A percentile compares a stretch with the other conserved stretches of the same genome.
Conservation (phyloP, 2,888 invertebrate genomes). For the Octonoba sinensis region DNA sequence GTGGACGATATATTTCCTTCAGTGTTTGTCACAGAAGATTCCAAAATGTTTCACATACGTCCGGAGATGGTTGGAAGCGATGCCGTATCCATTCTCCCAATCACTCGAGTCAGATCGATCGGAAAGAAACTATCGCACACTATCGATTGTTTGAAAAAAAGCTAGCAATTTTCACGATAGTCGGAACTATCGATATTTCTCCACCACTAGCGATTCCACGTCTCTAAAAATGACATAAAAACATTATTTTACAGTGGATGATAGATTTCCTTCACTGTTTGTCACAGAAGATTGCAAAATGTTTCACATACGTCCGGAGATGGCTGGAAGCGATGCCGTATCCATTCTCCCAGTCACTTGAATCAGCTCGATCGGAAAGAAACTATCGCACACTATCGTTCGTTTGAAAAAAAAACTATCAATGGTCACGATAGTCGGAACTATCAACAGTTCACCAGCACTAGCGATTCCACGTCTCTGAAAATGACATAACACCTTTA, state of each 20-base stretch:
- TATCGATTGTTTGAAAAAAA: too few relatives aligned
- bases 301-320: conserved; percentile 13
- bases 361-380: conserved; percentile 7
- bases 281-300: conserved; percentile 25
- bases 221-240: too few relatives aligned
- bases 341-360: background rate
- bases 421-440: too few relatives aligned
- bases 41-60: conserved; percentile 13
- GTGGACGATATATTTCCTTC: conserved; percentile 7
- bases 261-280: background rate
- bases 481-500: too few relatives aligned
- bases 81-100: background rate
- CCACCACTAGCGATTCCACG: too few relatives aligned
- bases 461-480: too few relatives aligned
- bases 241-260: conserved; percentile 19
- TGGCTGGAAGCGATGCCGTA: conserved; percentile 7
- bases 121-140: too few relatives aligned
- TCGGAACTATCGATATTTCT: too few relatives aligned
- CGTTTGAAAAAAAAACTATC: too few relatives aligned
- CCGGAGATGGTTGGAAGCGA: conserved; percentile 18
- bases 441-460: too few relatives aligned
- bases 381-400: too few relatives aligned
- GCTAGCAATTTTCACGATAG: too few relatives aligned
- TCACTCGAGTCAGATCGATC: background rate
- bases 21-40: conserved; percentile 19